Evolutionary conservation across 92 coral and sea anemone genomes (phyloP).

Genomic region (Heliopora coerulea): DNA sequence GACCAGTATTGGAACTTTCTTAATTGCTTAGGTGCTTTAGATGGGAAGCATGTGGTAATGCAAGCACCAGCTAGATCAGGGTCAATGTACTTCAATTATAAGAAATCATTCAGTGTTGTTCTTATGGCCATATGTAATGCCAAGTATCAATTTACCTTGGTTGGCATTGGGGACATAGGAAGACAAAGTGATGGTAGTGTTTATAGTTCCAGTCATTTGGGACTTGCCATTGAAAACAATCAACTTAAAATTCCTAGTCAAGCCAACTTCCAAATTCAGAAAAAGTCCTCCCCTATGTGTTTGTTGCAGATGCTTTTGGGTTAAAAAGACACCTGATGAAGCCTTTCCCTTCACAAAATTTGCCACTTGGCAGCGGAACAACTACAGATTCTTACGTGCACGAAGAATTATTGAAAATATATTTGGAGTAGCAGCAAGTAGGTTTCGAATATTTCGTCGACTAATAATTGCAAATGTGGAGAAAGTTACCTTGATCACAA

Average conservation of each 20-base stretch:
- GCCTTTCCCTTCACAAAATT: constrained; percentile 23
- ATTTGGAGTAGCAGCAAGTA: constrained; percentile 21
- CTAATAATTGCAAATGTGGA: constrained; percentile 21
- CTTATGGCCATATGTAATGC: constrained; percentile 13
- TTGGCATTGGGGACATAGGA: constrained; percentile 11
- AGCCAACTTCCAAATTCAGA: constrained; percentile 12
- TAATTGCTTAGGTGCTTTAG: constrained; percentile 12
- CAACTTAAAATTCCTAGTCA: constrained; percentile 10
- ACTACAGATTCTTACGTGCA: constrained; percentile 20
- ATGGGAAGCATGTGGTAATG: constrained; percentile 18
- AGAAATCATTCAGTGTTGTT: constrained; percentile 23
- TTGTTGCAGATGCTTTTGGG: constrained; percentile 37
- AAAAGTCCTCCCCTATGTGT: constrained; percentile 23
- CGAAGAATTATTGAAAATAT: constrained; percentile 20
- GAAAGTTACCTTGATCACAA: not conserved
- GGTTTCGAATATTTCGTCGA: constrained; percentile 19
- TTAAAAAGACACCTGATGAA: constrained; percentile 10
- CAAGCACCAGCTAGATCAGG: constrained; percentile 11
- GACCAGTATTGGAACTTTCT: constrained; percentile 12
- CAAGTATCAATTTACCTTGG: constrained; percentile 10
- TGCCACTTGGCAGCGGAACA: constrained; percentile 1
- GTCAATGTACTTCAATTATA: constrained; percentile 3
- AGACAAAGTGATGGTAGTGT: constrained; percentile 28
- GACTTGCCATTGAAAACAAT: constrained; percentile 11
- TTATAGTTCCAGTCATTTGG: constrained; percentile 3